Evolutionary conservation across 2,797 vertebrate genomes (phyloP), one percentile per base, ranked within the genome.

Genomic region (Lithobates pipiens): DNA sequence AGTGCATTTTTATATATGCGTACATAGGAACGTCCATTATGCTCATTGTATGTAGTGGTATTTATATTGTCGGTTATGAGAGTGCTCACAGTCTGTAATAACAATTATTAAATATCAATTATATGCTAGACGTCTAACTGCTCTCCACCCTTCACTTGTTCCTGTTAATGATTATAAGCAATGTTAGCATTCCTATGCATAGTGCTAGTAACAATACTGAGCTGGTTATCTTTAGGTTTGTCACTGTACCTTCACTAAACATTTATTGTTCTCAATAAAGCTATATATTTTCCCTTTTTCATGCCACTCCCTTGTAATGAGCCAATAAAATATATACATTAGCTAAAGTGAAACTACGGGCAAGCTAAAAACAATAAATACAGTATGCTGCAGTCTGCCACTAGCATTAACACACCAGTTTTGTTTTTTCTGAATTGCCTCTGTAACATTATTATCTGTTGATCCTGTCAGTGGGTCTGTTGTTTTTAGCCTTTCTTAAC

Each of bases 41-140:
- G 46, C 46, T 5, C 46, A 4, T 50, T 15, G 15, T 54, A 4
- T 54, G 4, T 54, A 54, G 16, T 16, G 15, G 50, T 54, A 18
- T 5, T 54, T 54, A 18, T 54, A 54, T 54, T 54, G 50, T 54
- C 50, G 18, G 15, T 18, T 42, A 39, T 69, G 5, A 50, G 68
- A 78, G 29, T 46, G n/a, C 65, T n/a, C 10, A 36, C n/a, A 39
- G 16, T 29, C 27, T 29, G 63, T n/a, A 23, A 44, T n/a, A 67
- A 63, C 29, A 69, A 69, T 16, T 25, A 69, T 10, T 68, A 79
- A 79, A 46, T 79, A 79, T 7, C 61, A 67, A 18, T 70, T 15
- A 54, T 7, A 10, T 29, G 36, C 61, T 42, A 10, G 23, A 44
- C 42, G 27, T 32, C 67, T 68, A 68, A 13, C 29, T 50, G 4